phyloP scores from a whole-genome alignment of 1,140 invertebrate genomes.

The Zophobas morio region DNA sequence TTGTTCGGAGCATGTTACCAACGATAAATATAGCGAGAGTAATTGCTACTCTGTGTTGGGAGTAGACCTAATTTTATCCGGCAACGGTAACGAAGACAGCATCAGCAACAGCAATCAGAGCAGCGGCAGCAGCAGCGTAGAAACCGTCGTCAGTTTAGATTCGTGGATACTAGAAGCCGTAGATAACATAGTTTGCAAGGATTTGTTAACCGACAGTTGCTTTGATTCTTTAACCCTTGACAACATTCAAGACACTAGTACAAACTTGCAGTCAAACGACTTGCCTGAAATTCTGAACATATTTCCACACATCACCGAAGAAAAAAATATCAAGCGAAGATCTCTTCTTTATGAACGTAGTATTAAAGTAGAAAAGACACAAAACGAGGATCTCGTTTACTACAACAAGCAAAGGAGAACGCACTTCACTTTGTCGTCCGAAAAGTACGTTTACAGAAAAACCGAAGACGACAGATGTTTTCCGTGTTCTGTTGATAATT shows the following conservation, averaged over 20 bases:
- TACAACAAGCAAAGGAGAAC: slow-evolving; percentile 50
- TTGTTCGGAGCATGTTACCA: no score
- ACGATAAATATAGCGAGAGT: no score
- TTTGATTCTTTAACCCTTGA: slow-evolving; percentile 40
- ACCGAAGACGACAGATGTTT: slow-evolving; percentile 67
- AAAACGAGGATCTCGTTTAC: slow-evolving; percentile 25
- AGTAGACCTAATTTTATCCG: slow-evolving; percentile 58
- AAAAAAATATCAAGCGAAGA: slow-evolving; percentile 63
- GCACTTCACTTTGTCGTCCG: slow-evolving; percentile 53
- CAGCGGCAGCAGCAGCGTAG: slow-evolving; percentile 28
- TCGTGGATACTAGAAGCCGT: slow-evolving; percentile 39
- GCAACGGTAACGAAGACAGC: slow-evolving; percentile 46
- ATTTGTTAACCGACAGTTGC: slow-evolving; percentile 9
- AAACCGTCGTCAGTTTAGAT: slow-evolving; percentile 40
- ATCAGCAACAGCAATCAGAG: slow-evolving; percentile 20
- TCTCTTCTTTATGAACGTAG: slow-evolving; percentile 63
- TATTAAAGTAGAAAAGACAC: slow-evolving; percentile 43
- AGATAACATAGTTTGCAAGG: slow-evolving; percentile 36
- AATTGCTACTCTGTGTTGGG: slow-evolving; percentile 58
- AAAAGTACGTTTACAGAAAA: slow-evolving; percentile 62
- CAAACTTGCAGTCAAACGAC: slow-evolving; percentile 27
- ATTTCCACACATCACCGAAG: slow-evolving; percentile 65
- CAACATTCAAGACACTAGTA: slow-evolving; percentile 20
- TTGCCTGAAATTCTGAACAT: slow-evolving; percentile 58
- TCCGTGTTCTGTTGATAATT: slow-evolving; percentile 74